Conservation (phyloP, 2,797 vertebrate genomes). For the Champsocephalus esox region DNA sequence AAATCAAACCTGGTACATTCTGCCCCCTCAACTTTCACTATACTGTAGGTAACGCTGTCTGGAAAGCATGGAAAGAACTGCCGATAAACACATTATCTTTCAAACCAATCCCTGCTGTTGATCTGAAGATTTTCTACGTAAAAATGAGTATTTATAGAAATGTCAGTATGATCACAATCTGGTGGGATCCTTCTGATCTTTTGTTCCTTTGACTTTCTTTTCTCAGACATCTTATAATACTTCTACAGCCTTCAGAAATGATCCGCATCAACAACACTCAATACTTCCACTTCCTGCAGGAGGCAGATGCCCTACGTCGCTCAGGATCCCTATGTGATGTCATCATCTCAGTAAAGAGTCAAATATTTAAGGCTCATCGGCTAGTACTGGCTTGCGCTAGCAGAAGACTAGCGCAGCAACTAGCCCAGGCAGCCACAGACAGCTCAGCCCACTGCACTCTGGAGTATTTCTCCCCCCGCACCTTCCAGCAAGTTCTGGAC, state of each 20-base stretch:
- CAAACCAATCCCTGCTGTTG: constrained; percentile 14
- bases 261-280: constrained; percentile 85
- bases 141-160: constrained; percentile 28
- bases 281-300: constrained; percentile 82
- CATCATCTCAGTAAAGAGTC: constrained; percentile 81
- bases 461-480: constrained; percentile 82
- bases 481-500: constrained; percentile 87
- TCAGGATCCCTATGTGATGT: constrained; percentile 85
- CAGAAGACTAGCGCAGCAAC: constrained; percentile 77
- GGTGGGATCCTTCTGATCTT: constrained; percentile 13
- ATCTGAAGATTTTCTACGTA: constrained; percentile 39
- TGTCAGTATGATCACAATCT: constrained; percentile 31
- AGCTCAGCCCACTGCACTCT: constrained; percentile 72
- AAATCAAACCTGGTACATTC: constrained; percentile 2
- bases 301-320: constrained; percentile 82
- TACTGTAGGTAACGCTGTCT: constrained; percentile 15
- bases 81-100: constrained; percentile 33
- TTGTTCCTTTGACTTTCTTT: constrained; percentile 37
- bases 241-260: constrained; percentile 69
- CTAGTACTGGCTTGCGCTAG: constrained; percentile 88
- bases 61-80: constrained; percentile 30
- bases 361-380: constrained; percentile 86
- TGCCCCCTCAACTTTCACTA: constrained; percentile 41
- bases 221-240: constrained; percentile 38
- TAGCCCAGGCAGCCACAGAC: constrained; percentile 58